Evolutionary conservation across 2,113 vertebrate species (phyloP).

Genomic region (Euleptes europaea): DNA sequence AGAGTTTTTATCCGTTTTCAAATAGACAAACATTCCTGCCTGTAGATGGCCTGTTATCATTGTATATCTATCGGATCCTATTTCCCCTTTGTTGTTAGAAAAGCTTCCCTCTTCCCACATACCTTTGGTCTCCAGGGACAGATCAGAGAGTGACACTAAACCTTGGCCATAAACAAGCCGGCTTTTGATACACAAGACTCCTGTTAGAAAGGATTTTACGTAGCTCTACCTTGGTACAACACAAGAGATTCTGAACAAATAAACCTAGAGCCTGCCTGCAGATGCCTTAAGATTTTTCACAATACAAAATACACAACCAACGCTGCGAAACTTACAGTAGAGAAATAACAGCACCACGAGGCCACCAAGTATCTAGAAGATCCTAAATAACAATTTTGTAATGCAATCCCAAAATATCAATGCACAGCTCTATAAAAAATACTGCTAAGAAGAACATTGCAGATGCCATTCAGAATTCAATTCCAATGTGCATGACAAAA

Average conservation of each 20-base stretch:
- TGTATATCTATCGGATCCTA: constrained; percentile 47
- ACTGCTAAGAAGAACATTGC: too few species aligned
- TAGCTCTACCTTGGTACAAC: not conserved
- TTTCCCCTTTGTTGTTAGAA: constrained; percentile 66
- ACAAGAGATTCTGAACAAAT: not conserved
- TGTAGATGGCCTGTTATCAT: constrained; percentile 56
- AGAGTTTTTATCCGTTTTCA: constrained; percentile 26
- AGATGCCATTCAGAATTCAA: too few species aligned
- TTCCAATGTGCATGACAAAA: too few species aligned
- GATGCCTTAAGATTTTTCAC: not conserved
- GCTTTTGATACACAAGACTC: constrained; percentile 36
- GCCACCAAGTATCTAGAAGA: too few species aligned
- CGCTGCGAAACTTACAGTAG: too few species aligned
- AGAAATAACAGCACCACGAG: too few species aligned
- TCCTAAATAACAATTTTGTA: too few species aligned
- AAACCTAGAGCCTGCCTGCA: not conserved
- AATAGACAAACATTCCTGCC: constrained; percentile 53
- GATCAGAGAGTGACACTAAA: constrained; percentile 63
- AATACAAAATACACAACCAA: too few species aligned
- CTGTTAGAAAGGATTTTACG: constrained; percentile 3
- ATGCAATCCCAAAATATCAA: too few species aligned
- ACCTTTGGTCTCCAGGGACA: constrained; percentile 65
- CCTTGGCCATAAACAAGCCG: constrained; percentile 53
- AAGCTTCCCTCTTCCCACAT: constrained; percentile 61
- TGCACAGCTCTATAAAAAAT: too few species aligned